These are phyloP conservation scores for Habropoda laboriosa DNA, from an alignment of 1,140 invertebrate species.

Conservation along the genomic window DNA sequence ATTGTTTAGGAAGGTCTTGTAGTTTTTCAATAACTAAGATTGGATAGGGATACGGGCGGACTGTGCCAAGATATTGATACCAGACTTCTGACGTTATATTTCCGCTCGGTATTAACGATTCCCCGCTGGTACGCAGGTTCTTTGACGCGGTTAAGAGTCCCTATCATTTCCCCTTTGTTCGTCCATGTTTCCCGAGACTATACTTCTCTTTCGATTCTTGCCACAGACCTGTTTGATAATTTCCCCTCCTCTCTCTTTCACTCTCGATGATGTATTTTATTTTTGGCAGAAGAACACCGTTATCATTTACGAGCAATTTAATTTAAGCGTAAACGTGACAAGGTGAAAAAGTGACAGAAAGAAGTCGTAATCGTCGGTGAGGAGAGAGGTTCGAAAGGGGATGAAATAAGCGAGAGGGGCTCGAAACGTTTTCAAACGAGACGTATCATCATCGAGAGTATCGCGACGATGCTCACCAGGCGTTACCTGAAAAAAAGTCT, in stretches of 20 bases:
- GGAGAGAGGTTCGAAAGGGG: not conserved
- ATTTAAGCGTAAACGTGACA: too few relatives aligned
- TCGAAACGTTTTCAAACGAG: conserved; percentile 34
- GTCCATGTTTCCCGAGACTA: not conserved
- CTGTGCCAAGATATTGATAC: conserved; percentile 54
- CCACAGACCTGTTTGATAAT: not conserved
- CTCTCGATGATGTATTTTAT: too few relatives aligned
- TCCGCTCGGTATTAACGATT: not conserved
- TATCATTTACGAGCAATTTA: too few relatives aligned
- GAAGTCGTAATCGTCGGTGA: not conserved
- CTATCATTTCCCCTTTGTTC: conserved; percentile 5
- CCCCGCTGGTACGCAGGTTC: not conserved
- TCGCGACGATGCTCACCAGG: conserved; percentile 50
- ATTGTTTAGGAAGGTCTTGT: conserved; percentile 70
- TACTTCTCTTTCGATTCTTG: not conserved
- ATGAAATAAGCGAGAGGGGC: not conserved
- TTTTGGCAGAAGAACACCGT: too few relatives aligned
- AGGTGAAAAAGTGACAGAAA: not conserved
- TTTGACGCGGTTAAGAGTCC: not conserved
- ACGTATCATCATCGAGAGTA: conserved; percentile 50
- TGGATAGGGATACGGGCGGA: conserved; percentile 56
- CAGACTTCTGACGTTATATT: not conserved
- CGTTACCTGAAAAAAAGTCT: conserved; percentile 45
- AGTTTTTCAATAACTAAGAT: conserved; percentile 69
- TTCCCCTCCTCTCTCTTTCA: not conserved